Conservation (phyloP, 2,113 vertebrate species). For the Dolichallabes microphthalmus region DNA sequence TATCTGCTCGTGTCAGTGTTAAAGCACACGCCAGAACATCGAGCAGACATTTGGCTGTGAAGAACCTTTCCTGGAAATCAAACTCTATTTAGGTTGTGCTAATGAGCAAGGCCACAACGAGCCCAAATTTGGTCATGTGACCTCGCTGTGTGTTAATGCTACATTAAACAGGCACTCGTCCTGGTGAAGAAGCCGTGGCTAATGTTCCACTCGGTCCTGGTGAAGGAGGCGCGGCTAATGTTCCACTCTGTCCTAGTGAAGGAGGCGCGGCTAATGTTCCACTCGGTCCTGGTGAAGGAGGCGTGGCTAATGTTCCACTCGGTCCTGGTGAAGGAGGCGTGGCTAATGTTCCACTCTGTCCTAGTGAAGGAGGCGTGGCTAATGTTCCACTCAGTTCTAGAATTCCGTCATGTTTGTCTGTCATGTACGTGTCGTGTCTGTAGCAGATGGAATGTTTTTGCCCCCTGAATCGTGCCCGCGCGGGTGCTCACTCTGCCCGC, state of each 20-base stretch:
- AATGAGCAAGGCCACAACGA: not conserved
- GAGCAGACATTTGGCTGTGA: not conserved
- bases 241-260: not conserved
- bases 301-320: not conserved
- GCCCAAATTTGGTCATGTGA: not conserved
- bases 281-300: not conserved
- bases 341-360: no score
- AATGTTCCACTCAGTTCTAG: no score
- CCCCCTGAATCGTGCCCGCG: not conserved
- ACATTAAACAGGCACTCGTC: not conserved
- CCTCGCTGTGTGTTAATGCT: not conserved
- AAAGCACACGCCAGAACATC: not conserved
- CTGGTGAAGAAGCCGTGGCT: no score
- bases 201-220: not conserved
- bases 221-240: not conserved
- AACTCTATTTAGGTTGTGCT: not conserved
- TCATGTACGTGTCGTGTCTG: not conserved
- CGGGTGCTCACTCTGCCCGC: constrained; percentile 13
- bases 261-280: not conserved
- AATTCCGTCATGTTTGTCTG: not conserved
- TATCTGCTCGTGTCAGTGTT: not conserved
- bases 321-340: not conserved
- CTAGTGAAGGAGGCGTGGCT: no score
- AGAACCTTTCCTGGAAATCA: constrained; percentile 6
- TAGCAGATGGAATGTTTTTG: not conserved